Base-by-base conservation (phyloP, 2,888 invertebrate species). In the Athalia circularis region DNA sequence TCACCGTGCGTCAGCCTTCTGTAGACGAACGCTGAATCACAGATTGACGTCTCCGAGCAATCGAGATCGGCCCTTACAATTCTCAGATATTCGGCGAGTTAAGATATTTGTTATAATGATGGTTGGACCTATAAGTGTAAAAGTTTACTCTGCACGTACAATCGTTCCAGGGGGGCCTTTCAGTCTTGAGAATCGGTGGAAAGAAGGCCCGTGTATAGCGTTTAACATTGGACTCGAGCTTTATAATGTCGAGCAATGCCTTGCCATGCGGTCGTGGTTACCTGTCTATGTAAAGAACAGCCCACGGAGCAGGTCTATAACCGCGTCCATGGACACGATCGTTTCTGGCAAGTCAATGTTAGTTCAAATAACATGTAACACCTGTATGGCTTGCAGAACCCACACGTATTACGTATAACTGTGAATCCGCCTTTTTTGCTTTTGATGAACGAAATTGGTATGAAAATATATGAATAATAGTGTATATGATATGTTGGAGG, bases 291-390 rank as follows among this genome's bases (percentile, higher is more conserved):
- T 29, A 52, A 48, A 6, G 11, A 52, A 29, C 15, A 11, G 67
- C 11, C 13, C 47, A 52, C 29, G 54, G n/a, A 68, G 15, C 72
- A 59, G 72, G 72, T 72, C 72, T 72, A 72, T 72, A 72, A 72
- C 72, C 72, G 72, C 59, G 72, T 59, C 59, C 72, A 52, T 15
- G 72, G 72, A 72, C 72, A 72, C 59, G 57, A 47, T 5, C 8
- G 47, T 59, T 59, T 59, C 59, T 6, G 62, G 15, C 13, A 13
- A n/a, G n/a, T 62, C 3, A 5, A 29, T 5, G 15, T 13, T 13
- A 13, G 11, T 13, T 4, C 62, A 13, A 13, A 13, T 29, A 29
- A 29, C 29, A 29, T 29, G 2, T 29, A 29, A 29, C 29, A 29
- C 29, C 29, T 29, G 29, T 29, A 29, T 29, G 29, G 29, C 29